Evolutionary conservation across 1,140 invertebrate species (phyloP), one percentile per base, ranked within the genome.

Genomic region (Helicorthomorpha holstii): DNA sequence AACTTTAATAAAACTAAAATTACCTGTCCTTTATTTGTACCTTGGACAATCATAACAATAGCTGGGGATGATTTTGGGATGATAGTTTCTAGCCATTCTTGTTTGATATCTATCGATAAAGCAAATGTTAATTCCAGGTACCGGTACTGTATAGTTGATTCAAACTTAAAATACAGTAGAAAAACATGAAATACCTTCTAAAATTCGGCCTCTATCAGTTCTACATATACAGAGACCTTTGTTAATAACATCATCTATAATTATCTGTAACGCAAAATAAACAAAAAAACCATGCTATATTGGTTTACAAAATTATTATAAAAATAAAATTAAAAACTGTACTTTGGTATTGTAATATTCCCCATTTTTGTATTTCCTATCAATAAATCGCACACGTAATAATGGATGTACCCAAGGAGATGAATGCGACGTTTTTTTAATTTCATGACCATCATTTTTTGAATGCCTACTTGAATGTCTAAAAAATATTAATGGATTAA

Each of bases 301-400:
- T n/a, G n/a, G n/a, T n/a, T n/a, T n/a, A n/a, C n/a, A n/a, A n/a
- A n/a, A n/a, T n/a, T n/a, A n/a, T n/a, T n/a, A n/a, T n/a, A n/a
- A n/a, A n/a, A n/a, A n/a, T n/a, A n/a, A n/a, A n/a, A n/a, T n/a
- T n/a, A n/a, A n/a, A n/a, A n/a, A n/a, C n/a, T n/a, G n/a, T 49
- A 69, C 67, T 60, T 71, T 71, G 46, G 55, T 52, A 50, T 69
- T 69, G 52, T 62, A 69, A 56, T 69, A 69, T 58, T 61, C 65
- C 25, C 68, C 68, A 56, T 66, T 65, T 51, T 66, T 66, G 52
- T 63, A 69, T 22, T 62, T 55, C 57, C 66, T 62, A 57, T 68
- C 64, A 14, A 71, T 58, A 44, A 69, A 61, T 54, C 68, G 53
- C 22, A 69, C 69, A 46, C 61, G 57, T 16, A 71, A 56, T 41